Base-by-base conservation (phyloP, 37 sponge, comb jelly and placozoan species). In the Ianthella basta region DNA sequence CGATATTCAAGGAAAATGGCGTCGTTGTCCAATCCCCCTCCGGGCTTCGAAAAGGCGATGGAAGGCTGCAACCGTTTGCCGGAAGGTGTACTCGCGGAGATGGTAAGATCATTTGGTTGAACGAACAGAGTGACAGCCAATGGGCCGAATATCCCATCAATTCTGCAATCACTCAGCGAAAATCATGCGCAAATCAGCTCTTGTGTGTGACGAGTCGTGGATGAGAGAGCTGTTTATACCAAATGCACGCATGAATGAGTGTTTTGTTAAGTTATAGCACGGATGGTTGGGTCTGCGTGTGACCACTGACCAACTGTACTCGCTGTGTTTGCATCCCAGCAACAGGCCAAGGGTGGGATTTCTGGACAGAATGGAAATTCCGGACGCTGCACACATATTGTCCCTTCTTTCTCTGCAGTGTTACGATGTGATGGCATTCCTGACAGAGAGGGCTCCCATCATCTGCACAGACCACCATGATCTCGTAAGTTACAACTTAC, bases 351-450 rank as follows among this genome's bases (percentile, higher is more conserved):
- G 32, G 24, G n/a, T n/a, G n/a, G n/a, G n/a, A n/a, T n/a, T n/a
- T 56, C 21, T 30, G 18, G 40, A 44, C 23, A 38, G 30, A 21
- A 44, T n/a, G 50, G 50, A 44, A 44, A 44, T 44, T 44, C 8
- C 50, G 67, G 19, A 64, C 27, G 4, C 6, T 35, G 5, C 0
- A 32, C 35, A 19, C 50, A n/a, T 37, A 33, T 83, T 83, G 64
- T 53, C 13, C 25, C 25, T 39, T 19, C 33, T 16, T 12, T 6
- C 3, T 35, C 32, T 63, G 18, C 73, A 92, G 92, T 92, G 93
- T 53, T 89, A 90, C 56, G 96, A 95, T 41, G 96, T 92, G 55
- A 82, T 92, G 32, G 90, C 88, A 20, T 95, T 90, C 80, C 81
- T 92, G 20, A 90, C 77, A 60, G 86, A 82, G 83, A 36, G 88